Percentiles rank a stretch among this genome's conserved stretches.
Evolutionary conservation across 2,113 vertebrate species (phyloP).

Genomic region (Dasyurus viverrinus): DNA sequence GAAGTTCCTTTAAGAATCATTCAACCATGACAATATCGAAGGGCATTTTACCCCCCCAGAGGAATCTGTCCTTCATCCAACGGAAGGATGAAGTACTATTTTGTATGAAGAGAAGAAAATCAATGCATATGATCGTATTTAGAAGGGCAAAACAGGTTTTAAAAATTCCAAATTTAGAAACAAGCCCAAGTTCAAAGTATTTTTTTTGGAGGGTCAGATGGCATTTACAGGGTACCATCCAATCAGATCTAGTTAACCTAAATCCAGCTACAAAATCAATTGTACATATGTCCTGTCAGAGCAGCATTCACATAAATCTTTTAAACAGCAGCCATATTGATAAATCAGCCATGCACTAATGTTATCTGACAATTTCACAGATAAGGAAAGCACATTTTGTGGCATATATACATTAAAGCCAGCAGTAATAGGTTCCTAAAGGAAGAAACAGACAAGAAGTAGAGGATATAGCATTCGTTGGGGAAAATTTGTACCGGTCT

Average conservation of each 20-base stretch:
- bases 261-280: conserved; percentile 52
- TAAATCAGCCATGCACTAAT: conserved; percentile 52
- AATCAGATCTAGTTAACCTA: conserved; percentile 47
- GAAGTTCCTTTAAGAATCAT: conserved; percentile 49
- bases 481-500: not conserved
- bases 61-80: conserved; percentile 11
- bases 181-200: conserved; percentile 28
- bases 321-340: conserved; percentile 54
- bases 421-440: conserved; percentile 56
- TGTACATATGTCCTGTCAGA: conserved; percentile 56
- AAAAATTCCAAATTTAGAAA: conserved; percentile 22
- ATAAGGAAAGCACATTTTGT: conserved; percentile 55
- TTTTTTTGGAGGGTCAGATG: not conserved
- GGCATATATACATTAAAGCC: conserved; percentile 49
- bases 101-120: not conserved
- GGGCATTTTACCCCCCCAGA: conserved; percentile 24
- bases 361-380: conserved; percentile 49
- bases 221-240: conserved; percentile 21
- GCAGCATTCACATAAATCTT: conserved; percentile 50
- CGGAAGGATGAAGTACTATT: conserved; percentile 27
- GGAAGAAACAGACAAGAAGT: conserved; percentile 40
- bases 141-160: conserved; percentile 5
- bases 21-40: conserved; percentile 48
- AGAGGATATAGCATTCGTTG: conserved; percentile 22
- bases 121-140: conserved; percentile 7